Conservation (phyloP, 2,797 vertebrate species). For the Trachurus trachurus region DNA sequence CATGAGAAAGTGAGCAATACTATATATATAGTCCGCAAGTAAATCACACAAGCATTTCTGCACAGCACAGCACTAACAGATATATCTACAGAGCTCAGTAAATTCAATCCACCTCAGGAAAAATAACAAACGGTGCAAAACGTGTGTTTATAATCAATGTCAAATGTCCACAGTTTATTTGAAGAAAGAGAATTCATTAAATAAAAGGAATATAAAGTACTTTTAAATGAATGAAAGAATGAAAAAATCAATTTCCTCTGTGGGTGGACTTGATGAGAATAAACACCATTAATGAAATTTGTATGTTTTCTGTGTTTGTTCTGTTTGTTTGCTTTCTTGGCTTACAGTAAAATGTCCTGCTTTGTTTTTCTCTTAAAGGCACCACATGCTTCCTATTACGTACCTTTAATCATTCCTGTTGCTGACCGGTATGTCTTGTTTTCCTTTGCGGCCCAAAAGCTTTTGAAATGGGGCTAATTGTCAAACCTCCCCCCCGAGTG, state of each 20-base stretch:
- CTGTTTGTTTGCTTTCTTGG: not conserved
- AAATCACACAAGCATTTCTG: conserved; percentile 1
- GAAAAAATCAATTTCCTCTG: not conserved
- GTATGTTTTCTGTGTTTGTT: not conserved
- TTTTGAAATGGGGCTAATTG: conserved; percentile 31
- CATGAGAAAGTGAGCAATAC: not conserved
- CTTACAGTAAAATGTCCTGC: conserved; percentile 15
- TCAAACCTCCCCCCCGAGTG: conserved; percentile 38
- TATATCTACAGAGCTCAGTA: not conserved
- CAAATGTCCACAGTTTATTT: conserved; percentile 7
- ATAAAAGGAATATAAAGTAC: not conserved
- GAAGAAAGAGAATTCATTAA: not conserved
- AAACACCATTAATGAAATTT: conserved; percentile 21
- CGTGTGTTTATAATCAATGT: conserved; percentile 6
- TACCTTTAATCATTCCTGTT: conserved; percentile 26
- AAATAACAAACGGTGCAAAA: not conserved
- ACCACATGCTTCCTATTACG: conserved; percentile 37
- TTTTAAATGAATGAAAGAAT: not conserved
- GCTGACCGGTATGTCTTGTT: conserved; percentile 15
- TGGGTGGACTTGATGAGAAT: conserved; percentile 11
- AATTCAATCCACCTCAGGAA: not conserved
- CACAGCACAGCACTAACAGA: not conserved
- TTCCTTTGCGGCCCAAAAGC: conserved; percentile 28
- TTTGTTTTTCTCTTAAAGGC: conserved; percentile 9
- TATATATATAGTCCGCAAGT: not conserved